Base-by-base conservation (phyloP, 1,140 invertebrate species). In the Ditylenchus dipsaci region DNA sequence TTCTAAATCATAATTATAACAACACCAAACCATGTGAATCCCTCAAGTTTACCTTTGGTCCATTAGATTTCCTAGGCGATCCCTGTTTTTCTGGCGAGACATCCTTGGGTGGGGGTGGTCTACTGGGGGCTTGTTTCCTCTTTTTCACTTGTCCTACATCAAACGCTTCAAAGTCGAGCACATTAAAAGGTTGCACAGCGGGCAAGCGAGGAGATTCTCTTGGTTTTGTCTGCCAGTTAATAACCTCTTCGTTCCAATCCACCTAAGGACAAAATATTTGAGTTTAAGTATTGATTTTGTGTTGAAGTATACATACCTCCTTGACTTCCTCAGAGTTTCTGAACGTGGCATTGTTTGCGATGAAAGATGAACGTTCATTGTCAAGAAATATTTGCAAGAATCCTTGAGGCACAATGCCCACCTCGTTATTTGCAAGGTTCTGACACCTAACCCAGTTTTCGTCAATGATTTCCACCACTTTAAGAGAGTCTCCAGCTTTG, bases 351-450 rank as follows among this genome's bases (percentile, higher is more conserved):
- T 21, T 19, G 49, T 53, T 53, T 5, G 49, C 3, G 15, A 19
- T 38, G 15, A 26, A 21, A 8, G 49, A 19, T 3, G 23, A 19
- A 8, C 23, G 49, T 17, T 53, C 49, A 17, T 53, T 53, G 49
- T 82, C 77, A 23, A 80, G 56, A 69, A 82, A 80, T 11, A 80
- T 72, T 59, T 82, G 68, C 15, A 80, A 60, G 64, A 80, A 80
- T 38, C 38, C 45, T 27, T 72, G 58, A 23, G 78, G 78, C 1
- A 82, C 67, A 58, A 80, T 73, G 47, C 78, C 78, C 15, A 43
- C 47, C 8, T 65, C 57, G 15, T 70, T 77, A 53, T 53, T 80
- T 19, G 62, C 64, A 17, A 79, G 74, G 67, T 80, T 71, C 47
- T 62, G 63, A 68, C 78, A 80, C 56, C 63, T 75, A 15, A 69